Percentiles rank a stretch among this genome's conserved stretches.
These are phyloP conservation scores for Paedocypris micromegethes DNA, from an alignment of 2,797 vertebrate species.

Conservation along the genomic window DNA sequence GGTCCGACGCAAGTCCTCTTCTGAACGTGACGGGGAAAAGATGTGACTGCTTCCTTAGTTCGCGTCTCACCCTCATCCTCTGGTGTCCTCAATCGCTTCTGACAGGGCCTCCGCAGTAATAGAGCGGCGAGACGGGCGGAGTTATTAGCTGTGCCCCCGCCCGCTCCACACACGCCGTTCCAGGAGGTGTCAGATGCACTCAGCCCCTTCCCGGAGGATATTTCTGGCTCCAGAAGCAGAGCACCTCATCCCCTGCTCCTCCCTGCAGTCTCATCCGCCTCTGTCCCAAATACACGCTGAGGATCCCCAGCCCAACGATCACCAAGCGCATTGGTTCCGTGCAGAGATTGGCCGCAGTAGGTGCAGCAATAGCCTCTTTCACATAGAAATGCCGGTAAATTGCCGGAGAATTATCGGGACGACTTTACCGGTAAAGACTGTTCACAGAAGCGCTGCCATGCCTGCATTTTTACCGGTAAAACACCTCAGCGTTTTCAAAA, in stretches of 20 bases:
- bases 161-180: conserved; percentile 35
- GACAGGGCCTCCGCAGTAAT: conserved; percentile 62
- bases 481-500: too few relatives aligned
- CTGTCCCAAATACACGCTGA: conserved; percentile 58
- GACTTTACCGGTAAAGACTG: too few relatives aligned
- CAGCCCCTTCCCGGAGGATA: conserved; percentile 60
- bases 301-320: too few relatives aligned
- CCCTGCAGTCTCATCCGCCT: conserved; percentile 58
- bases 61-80: conserved; percentile 43
- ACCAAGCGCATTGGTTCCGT: too few relatives aligned
- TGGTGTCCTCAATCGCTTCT: conserved; percentile 62
- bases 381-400: too few relatives aligned
- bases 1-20: conserved; percentile 31
- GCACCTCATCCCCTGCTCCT: conserved; percentile 58
- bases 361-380: too few relatives aligned
- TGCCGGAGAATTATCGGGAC: too few relatives aligned
- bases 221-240: conserved; percentile 65
- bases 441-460: too few relatives aligned
- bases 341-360: too few relatives aligned
- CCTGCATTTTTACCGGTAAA: too few relatives aligned
- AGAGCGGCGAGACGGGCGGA: conserved; percentile 56
- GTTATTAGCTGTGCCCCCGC: conserved; percentile 60
- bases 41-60: conserved; percentile 39
- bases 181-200: conserved; percentile 56
- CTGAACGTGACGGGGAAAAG: conserved; percentile 35